Evolutionary conservation across 2,797 vertebrate species (phyloP).

Genomic region (Sphaeramia orbicularis): DNA sequence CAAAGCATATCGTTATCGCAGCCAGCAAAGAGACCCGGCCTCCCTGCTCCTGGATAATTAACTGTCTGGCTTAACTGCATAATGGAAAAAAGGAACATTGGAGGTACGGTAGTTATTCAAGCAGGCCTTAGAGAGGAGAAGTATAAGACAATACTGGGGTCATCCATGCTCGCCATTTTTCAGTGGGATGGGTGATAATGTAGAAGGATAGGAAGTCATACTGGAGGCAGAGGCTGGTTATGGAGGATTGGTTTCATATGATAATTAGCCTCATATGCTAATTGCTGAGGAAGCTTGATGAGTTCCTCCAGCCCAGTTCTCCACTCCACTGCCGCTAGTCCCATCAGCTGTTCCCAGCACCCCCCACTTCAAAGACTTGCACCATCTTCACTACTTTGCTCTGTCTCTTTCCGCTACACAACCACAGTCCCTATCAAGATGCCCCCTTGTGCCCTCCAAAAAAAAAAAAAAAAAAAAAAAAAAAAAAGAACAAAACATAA

Average conservation of each 20-base stretch:
- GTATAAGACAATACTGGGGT: slow-evolving; percentile 75
- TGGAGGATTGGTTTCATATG: slow-evolving; percentile 78
- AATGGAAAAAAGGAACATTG: slow-evolving; percentile 81
- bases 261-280: slow-evolving; percentile 84
- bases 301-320: slow-evolving; percentile 63
- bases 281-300: slow-evolving; percentile 77
- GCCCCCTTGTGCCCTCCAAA: slow-evolving; percentile 1
- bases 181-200: slow-evolving; percentile 64
- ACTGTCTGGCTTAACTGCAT: slow-evolving; percentile 86
- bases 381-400: slow-evolving; percentile 56
- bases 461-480: slow-evolving; percentile 39
- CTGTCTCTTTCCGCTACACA: slow-evolving; percentile 43
- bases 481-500: neutral
- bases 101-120: slow-evolving; percentile 81
- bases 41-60: slow-evolving; percentile 86
- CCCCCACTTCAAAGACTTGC: slow-evolving; percentile 74
- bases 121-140: slow-evolving; percentile 70
- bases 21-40: slow-evolving; percentile 82
- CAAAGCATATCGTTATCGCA: slow-evolving; percentile 86
- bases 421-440: slow-evolving; percentile 32
- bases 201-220: slow-evolving; percentile 68
- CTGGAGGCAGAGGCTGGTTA: slow-evolving; percentile 63
- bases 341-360: slow-evolving; percentile 70
- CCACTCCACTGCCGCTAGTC: slow-evolving; percentile 47
- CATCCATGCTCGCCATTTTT: slow-evolving; percentile 68